A percentile compares a stretch with the other conserved stretches of the same genome.
These are phyloP conservation scores for Dichetophora obliterata DNA, from an alignment of 2,888 invertebrate genomes.

Conservation along the genomic window DNA sequence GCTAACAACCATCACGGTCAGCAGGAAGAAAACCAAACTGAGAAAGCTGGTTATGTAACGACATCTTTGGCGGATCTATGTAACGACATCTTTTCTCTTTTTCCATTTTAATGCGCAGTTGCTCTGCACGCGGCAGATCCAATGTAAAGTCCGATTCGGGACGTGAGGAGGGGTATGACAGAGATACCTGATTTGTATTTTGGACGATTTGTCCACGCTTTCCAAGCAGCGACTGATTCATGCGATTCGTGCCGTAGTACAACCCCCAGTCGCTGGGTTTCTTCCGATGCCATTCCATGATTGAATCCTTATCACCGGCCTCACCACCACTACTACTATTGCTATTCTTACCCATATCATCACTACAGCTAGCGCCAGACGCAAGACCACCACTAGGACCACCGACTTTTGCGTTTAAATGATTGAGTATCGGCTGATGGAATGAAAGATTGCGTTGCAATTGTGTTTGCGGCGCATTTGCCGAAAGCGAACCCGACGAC, in stretches of 20 bases:
- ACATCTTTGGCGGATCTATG: constrained; percentile 77
- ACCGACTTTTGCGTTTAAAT: constrained; percentile 42
- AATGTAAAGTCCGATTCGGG: constrained; percentile 77
- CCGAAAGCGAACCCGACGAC: constrained; percentile 38
- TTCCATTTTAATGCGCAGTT: constrained; percentile 75
- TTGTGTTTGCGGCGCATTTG: constrained; percentile 54
- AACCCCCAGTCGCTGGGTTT: constrained; percentile 73
- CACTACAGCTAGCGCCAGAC: background rate
- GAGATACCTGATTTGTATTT: constrained; percentile 60
- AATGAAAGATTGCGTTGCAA: constrained; percentile 66
- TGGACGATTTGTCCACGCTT: constrained; percentile 63
- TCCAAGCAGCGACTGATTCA: constrained; percentile 66
- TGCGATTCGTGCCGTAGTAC: constrained; percentile 72
- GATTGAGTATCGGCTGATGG: constrained; percentile 62
- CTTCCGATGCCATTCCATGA: constrained; percentile 70
- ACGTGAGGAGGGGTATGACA: constrained; percentile 71
- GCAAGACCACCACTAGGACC: constrained; percentile 17
- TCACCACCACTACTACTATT: constrained; percentile 43
- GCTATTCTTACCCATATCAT: constrained; percentile 13
- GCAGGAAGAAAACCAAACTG: constrained; percentile 77
- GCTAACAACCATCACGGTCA: constrained; percentile 78
- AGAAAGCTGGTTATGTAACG: constrained; percentile 75
- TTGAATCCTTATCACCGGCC: constrained; percentile 63
- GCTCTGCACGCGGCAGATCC: constrained; percentile 76
- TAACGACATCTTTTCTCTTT: constrained; percentile 77